Base-by-base conservation (phyloP, 2,888 invertebrate species). In the Eupeodes latifasciatus region DNA sequence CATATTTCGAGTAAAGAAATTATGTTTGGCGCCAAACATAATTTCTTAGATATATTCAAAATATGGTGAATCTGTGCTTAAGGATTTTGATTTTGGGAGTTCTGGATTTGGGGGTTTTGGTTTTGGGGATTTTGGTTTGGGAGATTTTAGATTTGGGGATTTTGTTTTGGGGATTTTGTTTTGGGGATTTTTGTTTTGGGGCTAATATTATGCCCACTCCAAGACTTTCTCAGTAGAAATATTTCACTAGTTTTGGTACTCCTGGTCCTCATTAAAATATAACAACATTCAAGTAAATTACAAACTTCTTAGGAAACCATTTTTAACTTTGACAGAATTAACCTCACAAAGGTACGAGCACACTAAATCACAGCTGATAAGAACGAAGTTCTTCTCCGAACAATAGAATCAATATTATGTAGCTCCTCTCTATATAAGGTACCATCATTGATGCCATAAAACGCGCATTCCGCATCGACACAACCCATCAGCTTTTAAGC, bases 351-450 rank as follows among this genome's bases (percentile, higher is more conserved):
- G 27, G 27, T 27, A 27, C 27, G 27, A 27, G 27, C 2, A 62
- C 55, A 49, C 66, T 87, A 87, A 83, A 87, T 87, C 86, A 87
- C 79, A 27, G 14, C 64, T 75, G 86, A 87, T 87, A 87, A 83
- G 74, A 59, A 47, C 12, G 40, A 36, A 61, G 47, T 47, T 74
- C 69, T 64, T 75, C 77, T 66, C 27, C 74, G 57, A 78, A 66
- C 78, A 78, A 84, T 62, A 61, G 72, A 51, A 59, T 16, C 16
- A 10, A 59, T 14, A 14, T 40, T 40, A 40, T 7, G 40, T 49
- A 19, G 36, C 16, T 61, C 57, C 49, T 57, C 49, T 81, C 67
- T 82, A 27, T 74, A 61, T 69, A 53, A n/a, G 53, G 55, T 40
- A 55, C 40, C 71, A 71, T 40, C 55, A 55, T 59, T 10, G 0